Evolutionary conservation across 2,113 vertebrate genomes (phyloP).

Genomic region (Pangasianodon gigas): DNA sequence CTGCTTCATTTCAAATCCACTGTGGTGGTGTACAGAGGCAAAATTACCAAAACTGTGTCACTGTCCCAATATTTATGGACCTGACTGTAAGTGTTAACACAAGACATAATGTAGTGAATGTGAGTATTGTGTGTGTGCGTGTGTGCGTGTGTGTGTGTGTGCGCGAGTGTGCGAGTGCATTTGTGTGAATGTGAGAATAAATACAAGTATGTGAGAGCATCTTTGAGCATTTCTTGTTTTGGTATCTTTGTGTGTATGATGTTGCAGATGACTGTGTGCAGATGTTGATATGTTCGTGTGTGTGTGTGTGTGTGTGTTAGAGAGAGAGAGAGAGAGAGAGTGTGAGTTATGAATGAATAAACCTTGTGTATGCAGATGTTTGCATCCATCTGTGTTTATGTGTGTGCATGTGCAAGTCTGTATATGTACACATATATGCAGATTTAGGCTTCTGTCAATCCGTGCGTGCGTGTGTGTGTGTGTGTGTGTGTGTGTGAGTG

Average conservation of each 20-base stretch:
- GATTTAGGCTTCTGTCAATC: neutral
- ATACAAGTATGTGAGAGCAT: neutral
- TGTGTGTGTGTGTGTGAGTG: neutral
- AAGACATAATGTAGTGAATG: neutral
- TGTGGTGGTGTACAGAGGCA: too few species aligned
- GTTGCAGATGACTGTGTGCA: neutral
- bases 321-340: neutral
- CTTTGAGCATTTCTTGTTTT: neutral
- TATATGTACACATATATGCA: neutral
- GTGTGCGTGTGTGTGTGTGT: neutral
- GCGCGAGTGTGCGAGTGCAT: neutral
- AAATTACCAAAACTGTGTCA: too few species aligned
- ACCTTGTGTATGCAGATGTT: neutral
- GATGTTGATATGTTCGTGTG: neutral
- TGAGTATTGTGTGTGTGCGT: neutral
- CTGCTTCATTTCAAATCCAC: too few species aligned
- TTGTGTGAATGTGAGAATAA: neutral
- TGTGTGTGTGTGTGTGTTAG: neutral
- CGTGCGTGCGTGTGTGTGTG: constrained; percentile 9
- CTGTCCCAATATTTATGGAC: too few species aligned
- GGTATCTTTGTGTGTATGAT: neutral
- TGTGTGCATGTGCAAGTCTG: neutral
- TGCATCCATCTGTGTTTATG: neutral
- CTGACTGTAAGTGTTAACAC: too few species aligned
- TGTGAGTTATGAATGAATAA: neutral